Evolutionary conservation across 2,888 invertebrate species (phyloP).

Genomic region (Pseudanteris insignis): DNA sequence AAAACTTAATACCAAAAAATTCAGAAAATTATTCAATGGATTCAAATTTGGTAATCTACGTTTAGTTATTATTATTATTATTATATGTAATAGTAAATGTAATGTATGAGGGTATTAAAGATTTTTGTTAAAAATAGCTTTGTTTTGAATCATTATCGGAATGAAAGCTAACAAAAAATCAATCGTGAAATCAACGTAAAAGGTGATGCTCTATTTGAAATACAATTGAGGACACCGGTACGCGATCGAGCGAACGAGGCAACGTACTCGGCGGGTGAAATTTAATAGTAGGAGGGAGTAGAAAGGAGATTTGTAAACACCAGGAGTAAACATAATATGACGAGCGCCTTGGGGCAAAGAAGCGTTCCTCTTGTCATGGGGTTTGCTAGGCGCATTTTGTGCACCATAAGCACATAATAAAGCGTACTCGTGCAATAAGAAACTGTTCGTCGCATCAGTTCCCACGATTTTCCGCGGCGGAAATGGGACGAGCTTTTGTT

Average conservation of each 20-base stretch:
- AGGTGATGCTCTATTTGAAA: constrained; percentile 21
- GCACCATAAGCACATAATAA: constrained; percentile 45
- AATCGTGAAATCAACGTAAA: constrained; percentile 19
- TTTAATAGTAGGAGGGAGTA: constrained; percentile 40
- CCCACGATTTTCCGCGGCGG: constrained; percentile 45
- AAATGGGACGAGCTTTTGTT: constrained; percentile 41
- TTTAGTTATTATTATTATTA: too few relatives aligned
- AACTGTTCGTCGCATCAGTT: constrained; percentile 44
- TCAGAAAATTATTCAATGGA: too few relatives aligned
- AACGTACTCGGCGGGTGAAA: constrained; percentile 26
- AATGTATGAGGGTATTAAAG: too few relatives aligned
- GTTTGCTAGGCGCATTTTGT: constrained; percentile 45
- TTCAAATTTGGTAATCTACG: too few relatives aligned
- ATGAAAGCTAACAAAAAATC: constrained; percentile 23
- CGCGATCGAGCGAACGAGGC: constrained; percentile 29
- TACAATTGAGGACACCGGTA: constrained; percentile 32
- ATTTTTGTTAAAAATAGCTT: too few relatives aligned
- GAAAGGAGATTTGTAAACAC: constrained; percentile 59
- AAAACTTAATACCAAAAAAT: too few relatives aligned
- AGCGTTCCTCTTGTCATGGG: constrained; percentile 41
- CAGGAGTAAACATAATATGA: constrained; percentile 66
- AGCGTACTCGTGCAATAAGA: constrained; percentile 43
- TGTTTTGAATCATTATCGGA: too few relatives aligned
- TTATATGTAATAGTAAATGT: too few relatives aligned
- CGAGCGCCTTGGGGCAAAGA: constrained; percentile 59